These are phyloP conservation scores for Phallusia fumigata DNA, from an alignment of 23 tunicate species.

Conservation along the genomic window DNA sequence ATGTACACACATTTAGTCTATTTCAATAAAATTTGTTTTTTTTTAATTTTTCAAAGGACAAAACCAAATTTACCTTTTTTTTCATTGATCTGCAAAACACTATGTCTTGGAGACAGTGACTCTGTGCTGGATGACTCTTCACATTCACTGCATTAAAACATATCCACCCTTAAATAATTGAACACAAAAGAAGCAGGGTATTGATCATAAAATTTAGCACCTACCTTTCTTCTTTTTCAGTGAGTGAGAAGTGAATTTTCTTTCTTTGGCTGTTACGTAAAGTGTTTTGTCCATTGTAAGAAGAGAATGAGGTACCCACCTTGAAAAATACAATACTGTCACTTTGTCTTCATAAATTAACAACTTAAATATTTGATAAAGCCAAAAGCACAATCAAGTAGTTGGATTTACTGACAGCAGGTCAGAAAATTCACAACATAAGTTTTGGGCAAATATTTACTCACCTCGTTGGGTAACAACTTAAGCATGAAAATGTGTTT, in stretches of 20 bases:
- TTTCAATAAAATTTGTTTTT: too few relatives aligned
- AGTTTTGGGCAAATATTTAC: too few relatives aligned
- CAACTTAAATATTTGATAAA: not conserved
- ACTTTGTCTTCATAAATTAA: not conserved
- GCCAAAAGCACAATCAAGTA: too few relatives aligned
- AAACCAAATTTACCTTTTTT: too few relatives aligned
- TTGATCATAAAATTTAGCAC: not conserved
- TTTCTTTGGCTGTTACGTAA: not conserved
- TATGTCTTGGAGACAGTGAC: slow-evolving; percentile 1
- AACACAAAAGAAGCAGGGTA: not conserved
- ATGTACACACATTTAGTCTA: too few relatives aligned
- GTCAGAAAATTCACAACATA: too few relatives aligned
- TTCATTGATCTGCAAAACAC: not conserved
- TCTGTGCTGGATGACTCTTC: slow-evolving; percentile 18
- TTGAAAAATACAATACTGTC: not conserved
- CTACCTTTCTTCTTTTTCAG: slow-evolving; percentile 1
- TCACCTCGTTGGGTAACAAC: too few relatives aligned
- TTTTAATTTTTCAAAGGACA: too few relatives aligned
- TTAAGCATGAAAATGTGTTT: too few relatives aligned
- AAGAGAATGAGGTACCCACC: slow-evolving; percentile 15
- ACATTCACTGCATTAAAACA: not conserved
- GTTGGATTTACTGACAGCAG: too few relatives aligned
- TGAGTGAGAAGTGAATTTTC: not conserved
- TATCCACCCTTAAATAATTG: not conserved
- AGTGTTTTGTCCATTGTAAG: not conserved